Evolutionary conservation across 2,797 vertebrate species (phyloP).

Genomic region (Haliaeetus vocifer): DNA sequence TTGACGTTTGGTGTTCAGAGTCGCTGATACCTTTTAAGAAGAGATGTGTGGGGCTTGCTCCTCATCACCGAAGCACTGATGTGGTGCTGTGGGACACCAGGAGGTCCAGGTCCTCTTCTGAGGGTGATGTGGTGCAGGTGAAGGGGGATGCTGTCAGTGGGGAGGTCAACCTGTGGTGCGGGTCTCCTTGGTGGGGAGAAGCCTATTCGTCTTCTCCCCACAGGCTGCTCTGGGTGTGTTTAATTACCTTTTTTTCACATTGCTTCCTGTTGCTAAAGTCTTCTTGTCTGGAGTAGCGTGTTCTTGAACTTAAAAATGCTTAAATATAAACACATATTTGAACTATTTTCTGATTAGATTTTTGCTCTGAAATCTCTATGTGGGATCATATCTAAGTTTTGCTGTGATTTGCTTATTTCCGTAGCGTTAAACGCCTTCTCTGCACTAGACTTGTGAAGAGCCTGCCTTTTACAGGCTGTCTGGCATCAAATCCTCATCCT

Average conservation of each 20-base stretch:
- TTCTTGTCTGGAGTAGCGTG: background rate
- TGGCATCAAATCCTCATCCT: background rate
- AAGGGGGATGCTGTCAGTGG: accelerated
- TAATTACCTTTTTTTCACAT: background rate
- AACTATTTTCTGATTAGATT: background rate
- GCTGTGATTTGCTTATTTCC: background rate
- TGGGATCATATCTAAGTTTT: background rate
- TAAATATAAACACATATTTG: background rate
- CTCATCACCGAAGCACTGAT: background rate
- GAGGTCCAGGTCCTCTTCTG: background rate
- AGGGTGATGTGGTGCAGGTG: background rate
- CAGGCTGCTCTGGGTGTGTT: background rate
- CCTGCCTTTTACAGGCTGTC: background rate
- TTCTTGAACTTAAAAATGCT: background rate
- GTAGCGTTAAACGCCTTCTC: background rate
- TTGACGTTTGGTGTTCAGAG: background rate
- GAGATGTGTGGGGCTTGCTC: background rate
- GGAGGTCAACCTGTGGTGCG: accelerated
- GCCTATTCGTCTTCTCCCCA: background rate
- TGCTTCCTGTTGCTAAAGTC: background rate
- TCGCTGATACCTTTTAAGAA: background rate
- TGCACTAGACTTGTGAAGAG: background rate
- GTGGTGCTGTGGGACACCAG: background rate
- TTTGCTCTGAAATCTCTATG: background rate
- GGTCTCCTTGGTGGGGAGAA: background rate